Percentiles rank a stretch among this genome's conserved stretches.
Conservation (phyloP, 2,888 invertebrate genomes). For the Nemotelus pantherinus region DNA sequence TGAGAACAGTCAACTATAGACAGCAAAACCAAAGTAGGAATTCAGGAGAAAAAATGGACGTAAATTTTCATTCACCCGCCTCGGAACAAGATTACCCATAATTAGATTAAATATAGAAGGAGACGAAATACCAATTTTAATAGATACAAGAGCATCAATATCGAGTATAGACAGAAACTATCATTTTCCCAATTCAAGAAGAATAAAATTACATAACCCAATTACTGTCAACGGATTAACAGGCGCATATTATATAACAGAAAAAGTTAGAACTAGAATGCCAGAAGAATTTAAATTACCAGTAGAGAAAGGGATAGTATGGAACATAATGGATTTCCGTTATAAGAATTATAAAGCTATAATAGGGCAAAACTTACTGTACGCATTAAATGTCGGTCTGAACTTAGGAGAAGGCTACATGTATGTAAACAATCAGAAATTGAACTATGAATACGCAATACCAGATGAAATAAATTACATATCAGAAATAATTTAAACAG, state of each 20-base stretch:
- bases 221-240: no score
- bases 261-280: neutral
- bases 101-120: slow-evolving; percentile 6
- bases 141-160: slow-evolving; percentile 14
- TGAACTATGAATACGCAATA: neutral
- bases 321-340: no score
- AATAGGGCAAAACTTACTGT: no score
- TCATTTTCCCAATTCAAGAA: no score
- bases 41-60: neutral
- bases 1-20: no score
- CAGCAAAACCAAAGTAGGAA: neutral
- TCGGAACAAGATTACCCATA: slow-evolving; percentile 25
- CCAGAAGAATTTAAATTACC: neutral
- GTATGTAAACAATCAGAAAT: neutral
- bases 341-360: no score
- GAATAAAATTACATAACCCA: no score
- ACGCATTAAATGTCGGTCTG: no score
- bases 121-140: slow-evolving; percentile 1
- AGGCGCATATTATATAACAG: neutral
- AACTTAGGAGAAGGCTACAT: neutral
- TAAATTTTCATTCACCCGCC: slow-evolving; percentile 39
- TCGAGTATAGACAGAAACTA: slow-evolving; percentile 13
- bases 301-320: no score
- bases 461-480: slow-evolving; percentile 4
- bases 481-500: slow-evolving; percentile 3